Percentiles rank a stretch among this genome's conserved stretches.
Conservation (phyloP, 2,797 vertebrate species). For the Hafferia zeledoni region DNA sequence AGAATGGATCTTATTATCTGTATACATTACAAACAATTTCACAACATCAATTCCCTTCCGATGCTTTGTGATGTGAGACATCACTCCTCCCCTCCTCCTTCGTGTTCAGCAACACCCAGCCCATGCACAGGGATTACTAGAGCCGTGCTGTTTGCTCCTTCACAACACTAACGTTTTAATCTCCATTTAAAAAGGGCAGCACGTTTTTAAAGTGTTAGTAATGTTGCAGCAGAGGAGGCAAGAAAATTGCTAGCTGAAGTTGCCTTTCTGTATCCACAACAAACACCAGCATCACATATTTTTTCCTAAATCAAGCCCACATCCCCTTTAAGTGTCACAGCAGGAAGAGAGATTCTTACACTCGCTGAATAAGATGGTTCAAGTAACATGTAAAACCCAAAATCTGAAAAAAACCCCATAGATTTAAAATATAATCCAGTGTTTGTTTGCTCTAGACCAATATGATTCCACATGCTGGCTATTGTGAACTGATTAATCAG, state of each 20-base stretch:
- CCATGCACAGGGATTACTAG: not conserved
- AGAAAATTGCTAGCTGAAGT: not conserved
- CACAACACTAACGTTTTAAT: accelerated
- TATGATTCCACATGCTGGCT: not conserved
- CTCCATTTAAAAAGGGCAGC: not conserved
- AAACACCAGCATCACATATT: not conserved
- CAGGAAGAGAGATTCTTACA: not conserved
- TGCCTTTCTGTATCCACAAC: not conserved
- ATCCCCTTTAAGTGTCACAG: accelerated
- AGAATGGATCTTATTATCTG: not conserved
- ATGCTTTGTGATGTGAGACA: accelerated
- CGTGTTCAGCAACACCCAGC: not conserved
- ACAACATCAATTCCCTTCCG: not conserved
- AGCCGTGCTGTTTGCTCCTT: accelerated
- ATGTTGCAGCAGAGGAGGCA: not conserved
- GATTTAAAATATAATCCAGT: not conserved
- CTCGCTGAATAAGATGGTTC: not conserved
- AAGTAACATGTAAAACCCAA: not conserved
- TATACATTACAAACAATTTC: not conserved
- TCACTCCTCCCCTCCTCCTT: not conserved
- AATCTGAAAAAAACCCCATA: not conserved
- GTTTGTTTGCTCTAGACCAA: constrained; percentile 5
- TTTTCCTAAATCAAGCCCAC: not conserved
- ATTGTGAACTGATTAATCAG: not conserved
- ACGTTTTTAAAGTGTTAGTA: not conserved